Percentiles rank a stretch among this genome's conserved stretches.
These are phyloP conservation scores for Pterocles burchelli DNA, from an alignment of 2,113 vertebrate genomes.

Conservation along the genomic window DNA sequence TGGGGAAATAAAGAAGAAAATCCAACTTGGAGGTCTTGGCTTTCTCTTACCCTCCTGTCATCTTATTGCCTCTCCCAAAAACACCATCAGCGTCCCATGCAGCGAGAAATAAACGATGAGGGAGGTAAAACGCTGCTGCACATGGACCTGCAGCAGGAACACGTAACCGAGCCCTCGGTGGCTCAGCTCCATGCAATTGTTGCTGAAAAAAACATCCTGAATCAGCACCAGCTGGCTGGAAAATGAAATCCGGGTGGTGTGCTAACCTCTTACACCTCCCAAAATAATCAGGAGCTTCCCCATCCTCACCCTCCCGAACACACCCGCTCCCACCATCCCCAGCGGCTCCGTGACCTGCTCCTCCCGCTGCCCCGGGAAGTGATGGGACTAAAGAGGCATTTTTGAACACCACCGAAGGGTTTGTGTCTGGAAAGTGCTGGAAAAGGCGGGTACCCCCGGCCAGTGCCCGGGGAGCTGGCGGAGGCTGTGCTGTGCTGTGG, in stretches of 20 bases:
- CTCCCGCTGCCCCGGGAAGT: neutral
- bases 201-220: neutral
- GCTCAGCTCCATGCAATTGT: neutral
- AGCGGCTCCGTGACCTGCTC: rapidly evolving
- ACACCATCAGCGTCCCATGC: neutral
- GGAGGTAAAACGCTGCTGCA: neutral
- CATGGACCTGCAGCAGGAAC: rapidly evolving
- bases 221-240: slow-evolving; percentile 55
- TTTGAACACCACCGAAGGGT: neutral
- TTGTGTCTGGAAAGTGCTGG: neutral
- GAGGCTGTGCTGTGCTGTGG: neutral
- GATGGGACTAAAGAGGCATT: rapidly evolving
- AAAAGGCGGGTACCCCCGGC: neutral
- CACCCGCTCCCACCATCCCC: neutral
- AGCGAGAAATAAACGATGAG: rapidly evolving
- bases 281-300: neutral
- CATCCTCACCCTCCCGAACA: rapidly evolving
- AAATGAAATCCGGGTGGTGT: slow-evolving; percentile 8
- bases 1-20: neutral
- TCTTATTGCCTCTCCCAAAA: neutral
- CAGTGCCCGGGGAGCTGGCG: rapidly evolving
- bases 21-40: neutral
- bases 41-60: neutral
- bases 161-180: neutral
- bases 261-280: neutral